These are phyloP conservation scores for Cryptophagus acutangulus DNA, from an alignment of 2,888 invertebrate species.

Conservation along the genomic window DNA sequence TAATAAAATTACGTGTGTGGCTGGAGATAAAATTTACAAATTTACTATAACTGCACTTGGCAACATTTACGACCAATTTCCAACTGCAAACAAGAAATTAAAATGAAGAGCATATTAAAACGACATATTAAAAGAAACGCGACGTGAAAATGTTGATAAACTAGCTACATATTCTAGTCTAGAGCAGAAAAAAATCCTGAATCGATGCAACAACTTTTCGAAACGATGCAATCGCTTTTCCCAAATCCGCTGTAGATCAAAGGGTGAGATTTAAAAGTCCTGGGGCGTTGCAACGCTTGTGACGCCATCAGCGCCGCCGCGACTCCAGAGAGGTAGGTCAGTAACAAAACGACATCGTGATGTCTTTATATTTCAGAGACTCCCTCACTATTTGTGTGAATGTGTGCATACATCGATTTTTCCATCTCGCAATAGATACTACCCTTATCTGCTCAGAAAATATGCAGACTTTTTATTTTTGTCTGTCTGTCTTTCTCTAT, in stretches of 20 bases:
- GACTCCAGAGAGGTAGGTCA: slow-evolving; percentile 45
- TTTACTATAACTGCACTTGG: slow-evolving; percentile 28
- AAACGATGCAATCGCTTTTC: no score
- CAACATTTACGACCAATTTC: slow-evolving; percentile 31
- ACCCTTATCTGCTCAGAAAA: no score
- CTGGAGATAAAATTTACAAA: slow-evolving; percentile 32
- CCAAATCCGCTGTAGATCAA: no score
- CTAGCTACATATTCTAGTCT: no score
- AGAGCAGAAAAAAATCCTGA: no score
- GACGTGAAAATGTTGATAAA: slow-evolving; percentile 6
- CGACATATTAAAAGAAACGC: slow-evolving; percentile 18
- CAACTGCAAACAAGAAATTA: slow-evolving; percentile 31
- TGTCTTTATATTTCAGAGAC: slow-evolving; percentile 37
- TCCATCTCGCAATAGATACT: slow-evolving; percentile 1
- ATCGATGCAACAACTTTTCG: no score
- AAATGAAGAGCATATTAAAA: slow-evolving; percentile 19
- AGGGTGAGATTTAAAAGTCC: slow-evolving; percentile 5
- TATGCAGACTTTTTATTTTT: no score
- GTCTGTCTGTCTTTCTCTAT: no score
- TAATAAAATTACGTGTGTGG: slow-evolving; percentile 34
- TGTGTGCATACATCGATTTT: neutral
- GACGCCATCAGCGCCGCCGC: slow-evolving; percentile 37
- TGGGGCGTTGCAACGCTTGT: slow-evolving; percentile 29
- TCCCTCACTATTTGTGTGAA: slow-evolving; percentile 18
- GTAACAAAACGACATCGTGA: slow-evolving; percentile 42